phyloP scores from a whole-genome alignment of 2,888 invertebrate genomes.

The Amiota minor region DNA sequence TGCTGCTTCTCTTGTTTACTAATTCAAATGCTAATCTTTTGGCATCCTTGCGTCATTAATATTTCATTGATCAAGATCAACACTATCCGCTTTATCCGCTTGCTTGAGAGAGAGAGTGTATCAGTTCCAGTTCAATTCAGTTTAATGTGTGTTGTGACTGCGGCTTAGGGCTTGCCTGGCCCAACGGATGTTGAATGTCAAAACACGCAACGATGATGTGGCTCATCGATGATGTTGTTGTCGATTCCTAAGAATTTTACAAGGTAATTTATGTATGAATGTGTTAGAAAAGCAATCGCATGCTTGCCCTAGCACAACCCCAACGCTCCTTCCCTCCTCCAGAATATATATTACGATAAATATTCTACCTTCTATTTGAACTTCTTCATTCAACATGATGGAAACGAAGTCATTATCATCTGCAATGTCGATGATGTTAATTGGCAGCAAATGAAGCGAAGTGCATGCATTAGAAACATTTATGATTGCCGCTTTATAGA shows the following conservation, averaged over 20 bases:
- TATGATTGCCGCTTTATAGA: conserved; percentile 34
- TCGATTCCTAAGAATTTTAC: conserved; percentile 50
- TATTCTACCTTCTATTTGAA: not conserved
- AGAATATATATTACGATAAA: not conserved
- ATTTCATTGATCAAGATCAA: conserved; percentile 33
- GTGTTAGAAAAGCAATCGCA: conserved; percentile 1
- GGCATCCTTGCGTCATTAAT: conserved; percentile 31
- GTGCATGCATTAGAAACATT: not conserved
- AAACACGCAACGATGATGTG: conserved; percentile 49
- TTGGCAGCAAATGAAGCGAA: conserved; percentile 6
- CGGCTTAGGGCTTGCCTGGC: conserved; percentile 49
- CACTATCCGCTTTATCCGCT: conserved; percentile 7
- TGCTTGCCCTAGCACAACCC: no score
- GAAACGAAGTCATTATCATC: not conserved
- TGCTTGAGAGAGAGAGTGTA: not conserved
- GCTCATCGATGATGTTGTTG: conserved; percentile 42
- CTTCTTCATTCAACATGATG: not conserved
- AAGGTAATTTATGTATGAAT: conserved; percentile 46
- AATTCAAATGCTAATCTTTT: conserved; percentile 16
- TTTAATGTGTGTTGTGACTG: conserved; percentile 37
- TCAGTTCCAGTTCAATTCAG: conserved; percentile 30
- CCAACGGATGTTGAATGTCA: conserved; percentile 60
- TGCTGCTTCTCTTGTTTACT: conserved; percentile 6
- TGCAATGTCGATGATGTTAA: conserved; percentile 2
- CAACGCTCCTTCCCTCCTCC: no score